These are phyloP conservation scores for Sebastes nivosus DNA, from an alignment of 2,797 vertebrate genomes.

Conservation along the genomic window DNA sequence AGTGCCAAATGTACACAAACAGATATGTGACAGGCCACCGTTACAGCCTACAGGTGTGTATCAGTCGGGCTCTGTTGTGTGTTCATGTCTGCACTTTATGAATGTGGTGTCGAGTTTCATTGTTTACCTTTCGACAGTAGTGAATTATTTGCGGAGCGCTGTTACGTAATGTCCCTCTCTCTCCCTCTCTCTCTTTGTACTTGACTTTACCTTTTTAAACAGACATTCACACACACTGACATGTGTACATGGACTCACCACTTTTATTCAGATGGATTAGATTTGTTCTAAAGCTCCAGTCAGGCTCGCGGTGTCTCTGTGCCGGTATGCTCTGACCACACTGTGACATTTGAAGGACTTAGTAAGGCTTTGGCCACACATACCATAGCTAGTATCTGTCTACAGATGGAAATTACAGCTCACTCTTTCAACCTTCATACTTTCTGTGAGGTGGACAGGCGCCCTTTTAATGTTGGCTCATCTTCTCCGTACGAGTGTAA, in stretches of 20 bases:
- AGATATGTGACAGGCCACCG: background rate
- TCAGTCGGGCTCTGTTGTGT: background rate
- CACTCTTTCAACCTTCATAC: conserved; percentile 21
- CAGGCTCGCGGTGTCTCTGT: background rate
- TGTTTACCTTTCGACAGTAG: conserved; percentile 30
- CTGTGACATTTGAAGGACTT: conserved; percentile 52
- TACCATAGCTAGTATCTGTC: conserved; percentile 6
- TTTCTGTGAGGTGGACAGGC: background rate
- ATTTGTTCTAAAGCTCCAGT: conserved; percentile 13
- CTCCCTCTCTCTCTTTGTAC: conserved; percentile 11
- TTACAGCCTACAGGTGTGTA: background rate
- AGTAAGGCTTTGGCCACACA: background rate
- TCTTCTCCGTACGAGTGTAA: background rate
- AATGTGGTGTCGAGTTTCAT: conserved; percentile 15
- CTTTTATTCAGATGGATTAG: conserved; percentile 25
- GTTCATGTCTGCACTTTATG: background rate
- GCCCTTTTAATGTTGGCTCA: conserved; percentile 14
- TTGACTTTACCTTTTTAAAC: conserved; percentile 6
- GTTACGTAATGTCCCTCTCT: conserved; percentile 16
- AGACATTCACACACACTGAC: background rate
- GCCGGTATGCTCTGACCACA: conserved; percentile 20
- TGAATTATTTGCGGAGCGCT: conserved; percentile 40
- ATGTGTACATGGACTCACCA: background rate
- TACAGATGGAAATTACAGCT: conserved; percentile 43
- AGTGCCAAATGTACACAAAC: background rate